phyloP scores from a whole-genome alignment of 1,140 invertebrate species.

The Chrysomallon squamiferum region DNA sequence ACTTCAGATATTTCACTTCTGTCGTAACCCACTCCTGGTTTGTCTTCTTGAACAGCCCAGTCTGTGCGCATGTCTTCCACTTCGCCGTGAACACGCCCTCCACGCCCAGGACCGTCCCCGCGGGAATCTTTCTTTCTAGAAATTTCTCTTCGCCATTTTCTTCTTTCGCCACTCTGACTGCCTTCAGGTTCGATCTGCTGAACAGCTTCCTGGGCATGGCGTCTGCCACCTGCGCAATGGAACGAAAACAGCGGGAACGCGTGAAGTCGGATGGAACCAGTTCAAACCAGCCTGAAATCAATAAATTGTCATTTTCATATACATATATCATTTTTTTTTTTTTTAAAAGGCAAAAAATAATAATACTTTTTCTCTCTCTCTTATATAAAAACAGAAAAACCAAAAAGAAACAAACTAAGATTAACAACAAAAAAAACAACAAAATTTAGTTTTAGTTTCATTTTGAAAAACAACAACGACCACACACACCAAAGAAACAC shows the following conservation, averaged over 20 bases:
- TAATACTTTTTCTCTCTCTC: too few species aligned
- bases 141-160: constrained; percentile 34
- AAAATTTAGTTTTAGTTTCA: too few species aligned
- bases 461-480: too few species aligned
- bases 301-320: too few species aligned
- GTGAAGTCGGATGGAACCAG: constrained; percentile 49
- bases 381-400: too few species aligned
- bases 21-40: constrained; percentile 39
- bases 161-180: constrained; percentile 31
- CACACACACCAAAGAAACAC: too few species aligned
- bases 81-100: constrained; percentile 44
- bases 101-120: constrained; percentile 39
- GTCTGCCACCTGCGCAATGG: constrained; percentile 47
- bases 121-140: constrained; percentile 42
- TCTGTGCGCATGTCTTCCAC: constrained; percentile 44
- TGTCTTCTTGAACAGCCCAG: constrained; percentile 43
- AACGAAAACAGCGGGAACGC: constrained; percentile 30
- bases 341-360: too few species aligned
- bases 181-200: constrained; percentile 44
- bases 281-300: constrained; percentile 49
- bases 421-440: too few species aligned
- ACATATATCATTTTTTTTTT: too few species aligned
- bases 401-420: too few species aligned
- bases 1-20: constrained; percentile 51
- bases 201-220: constrained; percentile 46